Base-by-base conservation (phyloP, 2,888 invertebrate genomes). In the Dioctria linearis region DNA sequence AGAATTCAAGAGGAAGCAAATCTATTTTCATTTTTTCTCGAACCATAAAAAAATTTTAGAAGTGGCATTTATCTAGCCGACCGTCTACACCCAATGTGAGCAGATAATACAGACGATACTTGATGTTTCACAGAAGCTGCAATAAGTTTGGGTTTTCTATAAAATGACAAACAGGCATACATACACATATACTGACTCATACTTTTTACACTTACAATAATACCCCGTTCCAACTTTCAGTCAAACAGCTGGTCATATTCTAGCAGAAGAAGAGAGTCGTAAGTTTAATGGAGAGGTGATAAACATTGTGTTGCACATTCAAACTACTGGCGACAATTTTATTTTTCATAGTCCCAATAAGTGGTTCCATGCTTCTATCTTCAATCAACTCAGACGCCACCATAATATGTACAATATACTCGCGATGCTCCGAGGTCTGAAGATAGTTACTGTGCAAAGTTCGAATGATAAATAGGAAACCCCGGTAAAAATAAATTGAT, bases 21-120 rank as follows among this genome's bases (percentile, higher is more conserved):
- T 71, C 71, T 71, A 71, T 71, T 71, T 71, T 54, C 54, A 54
- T n/a, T 39, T 71, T 5, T 71, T 54, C 71, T 51, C 9, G 5
- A 54, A 71, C 71, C n/a, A 39, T 71, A 71, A 71, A 71, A 71
- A 25, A 71, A 71, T 71, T 54, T 51, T 39, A 51, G 71, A 54
- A 51, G 39, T 37, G 25, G 37, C 51, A 71, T 71, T 71, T 71
- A 71, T 54, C 46, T 51, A 54, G 71, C 71, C 54, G 54, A 54
- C 51, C 49, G 51, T 39, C 54, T 51, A 42, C 13, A 25, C 3
- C 8, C 3, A 13, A 25, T 25, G 25, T 25, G 25, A 25, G 25
- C 25, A 25, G 8, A 4, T 25, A 9, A 13, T 46, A 67, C 43
- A 67, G 43, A 46, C 25, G 25, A 67, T 67, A 25, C 71, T 39